Evolutionary conservation across 2,113 vertebrate species (phyloP).

Genomic region (Dasyprocta punctata): DNA sequence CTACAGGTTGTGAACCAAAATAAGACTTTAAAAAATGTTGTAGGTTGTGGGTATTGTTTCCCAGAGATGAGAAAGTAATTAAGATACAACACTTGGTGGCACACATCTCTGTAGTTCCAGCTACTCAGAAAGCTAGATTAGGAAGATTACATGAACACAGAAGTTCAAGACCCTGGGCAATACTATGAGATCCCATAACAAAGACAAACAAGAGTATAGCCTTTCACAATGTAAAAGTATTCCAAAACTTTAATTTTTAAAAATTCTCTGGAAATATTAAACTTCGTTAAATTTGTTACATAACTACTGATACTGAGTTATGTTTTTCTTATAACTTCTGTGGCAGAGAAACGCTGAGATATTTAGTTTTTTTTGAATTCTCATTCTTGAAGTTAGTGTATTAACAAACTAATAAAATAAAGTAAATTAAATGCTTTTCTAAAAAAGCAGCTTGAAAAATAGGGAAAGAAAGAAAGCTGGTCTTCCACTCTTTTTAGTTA

Average conservation of each 20-base stretch:
- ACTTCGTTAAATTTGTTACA: neutral
- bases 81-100: neutral
- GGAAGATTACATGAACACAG: no score
- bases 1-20: neutral
- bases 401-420: constrained; percentile 6
- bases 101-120: no score
- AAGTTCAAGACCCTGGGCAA: neutral
- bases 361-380: constrained; percentile 36
- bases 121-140: no score
- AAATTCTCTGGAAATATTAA: neutral
- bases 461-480: neutral
- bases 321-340: constrained; percentile 30
- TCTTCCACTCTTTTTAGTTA: neutral
- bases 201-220: neutral
- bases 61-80: neutral
- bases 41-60: neutral
- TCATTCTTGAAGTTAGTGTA: constrained; percentile 5
- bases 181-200: neutral
- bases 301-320: neutral
- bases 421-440: neutral
- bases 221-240: neutral
- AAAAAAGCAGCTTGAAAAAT: constrained; percentile 24
- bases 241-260: neutral
- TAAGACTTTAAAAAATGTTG: neutral
- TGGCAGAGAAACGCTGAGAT: neutral